Evolutionary conservation across 2,888 invertebrate genomes (phyloP), one percentile per base, ranked within the genome.

Genomic region (Hydriomena furcata): DNA sequence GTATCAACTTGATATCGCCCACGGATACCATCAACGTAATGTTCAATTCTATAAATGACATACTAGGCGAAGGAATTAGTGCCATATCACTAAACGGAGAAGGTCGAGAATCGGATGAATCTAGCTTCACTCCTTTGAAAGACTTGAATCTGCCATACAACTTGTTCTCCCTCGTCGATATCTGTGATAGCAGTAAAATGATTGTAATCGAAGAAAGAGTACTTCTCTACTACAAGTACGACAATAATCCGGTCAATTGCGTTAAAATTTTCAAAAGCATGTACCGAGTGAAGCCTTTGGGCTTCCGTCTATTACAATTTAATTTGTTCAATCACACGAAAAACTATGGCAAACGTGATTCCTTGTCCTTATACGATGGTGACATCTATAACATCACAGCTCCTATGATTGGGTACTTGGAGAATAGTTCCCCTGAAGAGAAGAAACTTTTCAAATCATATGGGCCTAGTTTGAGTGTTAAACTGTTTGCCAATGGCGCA

Each of bases 191-290:
- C 0, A 94, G 95, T 44, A 99, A 99, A 86, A 95, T 96, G 74
- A 94, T 99, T 8, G 92, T 93, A 1, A 93, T 99, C 1, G 96
- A 97, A 77, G 98, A 99, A 73, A 92, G 99, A 35, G 93, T 99
- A 3, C 82, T 99, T 0, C 77, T 99, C 11, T 99, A 98, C 77
- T 99, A 98, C 83, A 99, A 99, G 79, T 99, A 99, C 71, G 98
- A 98, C 71, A 98, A 98, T 65, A 94, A 95, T 77, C 97, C 98
- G 0, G 96, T 98, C 0, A 99, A 99, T 76, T 99, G 99, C 75
- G 96, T 99, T 0, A 99, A 99, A 83, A 97, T 99, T 63, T 98
- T 99, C 76, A 95, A 95, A 46, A 96, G 97, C 54, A 94, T 94
- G 52, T 96, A 94, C 71, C 93, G 95, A 55, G 94, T 96, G 0